Conservation (phyloP, 2,113 vertebrate genomes). For the Natator depressus region DNA sequence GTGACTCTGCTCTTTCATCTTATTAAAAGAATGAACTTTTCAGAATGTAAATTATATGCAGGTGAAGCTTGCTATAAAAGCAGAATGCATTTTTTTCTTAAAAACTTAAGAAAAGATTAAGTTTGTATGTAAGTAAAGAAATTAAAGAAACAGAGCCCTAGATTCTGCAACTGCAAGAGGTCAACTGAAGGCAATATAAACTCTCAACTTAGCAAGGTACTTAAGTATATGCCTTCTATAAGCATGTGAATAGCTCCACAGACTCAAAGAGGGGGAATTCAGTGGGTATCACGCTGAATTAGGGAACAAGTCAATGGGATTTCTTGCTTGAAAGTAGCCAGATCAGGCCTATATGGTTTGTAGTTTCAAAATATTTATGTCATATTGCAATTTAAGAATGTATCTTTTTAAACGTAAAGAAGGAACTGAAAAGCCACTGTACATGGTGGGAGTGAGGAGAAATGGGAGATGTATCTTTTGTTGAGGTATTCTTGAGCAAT, state of each 20-base stretch:
- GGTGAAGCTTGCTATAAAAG: not conserved
- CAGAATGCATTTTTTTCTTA: not conserved
- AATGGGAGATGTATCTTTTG: not conserved
- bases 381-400: not conserved
- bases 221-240: not conserved
- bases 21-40: constrained; percentile 24
- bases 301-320: not conserved
- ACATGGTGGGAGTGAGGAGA: not conserved
- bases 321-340: not conserved
- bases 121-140: not conserved
- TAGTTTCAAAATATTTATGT: not conserved
- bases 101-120: not conserved
- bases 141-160: not conserved
- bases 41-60: not conserved
- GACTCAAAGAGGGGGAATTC: not conserved
- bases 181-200: not conserved
- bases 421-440: not conserved
- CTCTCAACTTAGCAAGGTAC: not conserved
- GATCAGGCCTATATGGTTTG: not conserved
- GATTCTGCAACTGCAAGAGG: not conserved
- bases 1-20: not conserved
- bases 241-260: not conserved
- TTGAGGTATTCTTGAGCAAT: not conserved
- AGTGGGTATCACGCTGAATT: not conserved
- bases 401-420: not conserved